Percentiles rank a stretch among this genome's conserved stretches.
phyloP scores from a whole-genome alignment of 2,888 invertebrate genomes.

The Cataglyphis rosenhaueri region DNA sequence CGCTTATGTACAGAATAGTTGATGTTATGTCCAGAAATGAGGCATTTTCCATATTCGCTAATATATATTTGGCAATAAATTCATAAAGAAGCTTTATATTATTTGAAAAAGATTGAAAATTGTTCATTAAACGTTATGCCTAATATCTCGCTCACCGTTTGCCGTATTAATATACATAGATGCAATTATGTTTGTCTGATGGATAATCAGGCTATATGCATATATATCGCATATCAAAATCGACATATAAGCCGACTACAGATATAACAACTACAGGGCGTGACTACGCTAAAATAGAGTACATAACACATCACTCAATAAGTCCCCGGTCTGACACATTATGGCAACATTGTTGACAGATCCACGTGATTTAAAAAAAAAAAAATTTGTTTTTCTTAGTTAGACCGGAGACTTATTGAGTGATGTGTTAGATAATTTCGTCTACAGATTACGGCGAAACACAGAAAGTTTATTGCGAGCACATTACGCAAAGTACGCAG shows the following conservation, averaged over 20 bases:
- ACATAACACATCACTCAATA: not conserved
- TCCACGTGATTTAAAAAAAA: too few species aligned
- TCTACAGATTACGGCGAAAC: conserved; percentile 2
- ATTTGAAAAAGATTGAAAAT: not conserved
- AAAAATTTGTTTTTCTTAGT: too few species aligned
- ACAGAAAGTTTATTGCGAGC: not conserved
- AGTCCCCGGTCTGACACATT: too few species aligned
- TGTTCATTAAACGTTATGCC: not conserved
- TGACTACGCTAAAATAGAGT: not conserved
- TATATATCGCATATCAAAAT: not conserved
- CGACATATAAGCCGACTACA: not conserved
- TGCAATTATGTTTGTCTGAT: not conserved
- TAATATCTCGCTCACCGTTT: not conserved
- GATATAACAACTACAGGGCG: not conserved
- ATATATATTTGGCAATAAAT: not conserved
- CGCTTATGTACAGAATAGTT: conserved; percentile 14
- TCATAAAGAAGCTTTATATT: not conserved
- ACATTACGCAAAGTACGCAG: not conserved
- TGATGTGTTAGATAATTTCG: not conserved
- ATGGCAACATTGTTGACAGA: too few species aligned
- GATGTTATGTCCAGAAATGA: not conserved
- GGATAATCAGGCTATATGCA: not conserved
- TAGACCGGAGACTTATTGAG: too few species aligned
- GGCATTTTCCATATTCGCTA: not conserved
- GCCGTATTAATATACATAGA: not conserved